Percentiles rank a stretch among this genome's conserved stretches.
Conservation (phyloP, 2,797 vertebrate species). For the Lophius americanus region DNA sequence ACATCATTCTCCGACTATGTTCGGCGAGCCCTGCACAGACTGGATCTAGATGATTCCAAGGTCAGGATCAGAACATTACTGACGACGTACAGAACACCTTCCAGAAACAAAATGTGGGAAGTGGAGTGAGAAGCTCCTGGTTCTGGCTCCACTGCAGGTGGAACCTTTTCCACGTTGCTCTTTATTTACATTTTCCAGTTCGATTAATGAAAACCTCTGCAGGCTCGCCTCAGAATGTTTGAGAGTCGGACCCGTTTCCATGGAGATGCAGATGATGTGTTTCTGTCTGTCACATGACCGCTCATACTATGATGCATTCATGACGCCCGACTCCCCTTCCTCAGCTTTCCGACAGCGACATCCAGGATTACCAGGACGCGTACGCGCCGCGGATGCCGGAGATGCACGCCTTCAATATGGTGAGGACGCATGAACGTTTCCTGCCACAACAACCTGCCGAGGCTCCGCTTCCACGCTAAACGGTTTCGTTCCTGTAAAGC, state of each 20-base stretch:
- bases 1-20: conserved; percentile 93
- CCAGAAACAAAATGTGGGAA: conserved; percentile 22
- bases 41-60: conserved; percentile 92
- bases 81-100: conserved; percentile 10
- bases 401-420: conserved; percentile 96
- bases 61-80: conserved; percentile 68
- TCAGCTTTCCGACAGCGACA: conserved; percentile 86
- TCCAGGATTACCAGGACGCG: conserved; percentile 88
- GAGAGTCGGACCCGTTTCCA: conserved; percentile 7
- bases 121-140: neutral
- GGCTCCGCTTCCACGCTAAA: conserved; percentile 1
- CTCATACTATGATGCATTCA: neutral
- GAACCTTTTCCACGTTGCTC: neutral
- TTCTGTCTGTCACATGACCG: conserved; percentile 12
- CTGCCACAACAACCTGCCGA: conserved; percentile 18
- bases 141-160: neutral
- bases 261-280: conserved; percentile 2
- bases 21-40: conserved; percentile 87
- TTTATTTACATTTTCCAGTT: conserved; percentile 4
- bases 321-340: conserved; percentile 39
- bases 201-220: neutral
- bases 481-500: conserved; percentile 30
- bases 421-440: conserved; percentile 64
- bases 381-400: conserved; percentile 87
- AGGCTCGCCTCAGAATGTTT: neutral